A percentile compares a stretch with the other conserved stretches of the same genome.
Evolutionary conservation across 2,113 vertebrate species (phyloP).

Genomic region (Uria aalge): DNA sequence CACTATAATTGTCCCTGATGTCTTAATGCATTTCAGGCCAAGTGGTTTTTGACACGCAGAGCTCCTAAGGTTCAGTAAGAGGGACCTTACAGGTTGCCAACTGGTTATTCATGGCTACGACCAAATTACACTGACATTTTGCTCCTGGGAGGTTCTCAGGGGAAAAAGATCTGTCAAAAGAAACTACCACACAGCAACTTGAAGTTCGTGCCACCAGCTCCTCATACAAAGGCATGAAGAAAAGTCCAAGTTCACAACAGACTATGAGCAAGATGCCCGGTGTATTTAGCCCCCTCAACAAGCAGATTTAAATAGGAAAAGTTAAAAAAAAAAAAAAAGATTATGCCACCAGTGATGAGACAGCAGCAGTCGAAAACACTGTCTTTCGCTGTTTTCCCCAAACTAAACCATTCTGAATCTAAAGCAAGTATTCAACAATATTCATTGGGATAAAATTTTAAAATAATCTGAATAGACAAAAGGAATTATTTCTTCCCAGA

Average conservation of each 20-base stretch:
- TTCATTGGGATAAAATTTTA: background rate
- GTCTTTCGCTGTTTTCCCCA: background rate
- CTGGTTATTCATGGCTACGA: slow-evolving; percentile 1
- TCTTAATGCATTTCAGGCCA: slow-evolving; percentile 26
- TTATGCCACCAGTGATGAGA: background rate
- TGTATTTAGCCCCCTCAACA: background rate
- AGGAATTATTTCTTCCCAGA: background rate
- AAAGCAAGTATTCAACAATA: background rate
- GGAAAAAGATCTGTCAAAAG: slow-evolving; percentile 38
- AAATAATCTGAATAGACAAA: background rate
- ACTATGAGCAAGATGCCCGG: background rate
- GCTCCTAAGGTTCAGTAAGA: background rate
- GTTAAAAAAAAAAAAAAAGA: background rate
- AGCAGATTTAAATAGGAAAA: background rate
- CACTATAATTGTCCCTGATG: background rate
- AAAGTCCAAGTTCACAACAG: background rate
- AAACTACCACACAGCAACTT: background rate
- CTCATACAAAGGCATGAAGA: background rate
- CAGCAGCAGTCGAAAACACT: background rate
- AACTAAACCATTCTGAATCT: background rate
- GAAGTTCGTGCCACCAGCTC: slow-evolving; percentile 1
- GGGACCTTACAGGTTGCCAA: slow-evolving; percentile 30
- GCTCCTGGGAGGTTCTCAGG: slow-evolving; percentile 2
- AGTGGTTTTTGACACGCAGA: background rate
- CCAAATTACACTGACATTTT: slow-evolving; percentile 31